A percentile compares a stretch with the other conserved stretches of the same genome.
These are phyloP conservation scores for Sminthurinus signatus DNA, from an alignment of 1,140 invertebrate genomes.

Conservation along the genomic window DNA sequence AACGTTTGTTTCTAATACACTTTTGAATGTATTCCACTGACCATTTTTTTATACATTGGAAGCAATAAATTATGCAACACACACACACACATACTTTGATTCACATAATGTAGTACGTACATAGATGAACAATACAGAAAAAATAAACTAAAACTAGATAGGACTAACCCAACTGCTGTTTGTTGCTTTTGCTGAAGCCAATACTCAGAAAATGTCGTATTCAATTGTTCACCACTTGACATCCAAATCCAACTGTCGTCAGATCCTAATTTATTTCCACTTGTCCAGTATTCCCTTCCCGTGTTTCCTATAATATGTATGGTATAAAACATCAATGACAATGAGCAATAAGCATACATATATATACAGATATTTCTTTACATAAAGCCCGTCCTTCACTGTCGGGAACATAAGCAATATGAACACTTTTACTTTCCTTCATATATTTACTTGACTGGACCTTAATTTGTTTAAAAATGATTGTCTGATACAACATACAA, in stretches of 20 bases:
- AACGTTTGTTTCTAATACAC: too few relatives aligned
- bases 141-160: constrained; percentile 1
- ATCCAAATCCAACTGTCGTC: constrained; percentile 77
- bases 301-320: not conserved
- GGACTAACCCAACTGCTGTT: constrained; percentile 16
- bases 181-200: constrained; percentile 28
- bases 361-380: too few relatives aligned
- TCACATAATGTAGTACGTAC: not conserved
- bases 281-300: constrained; percentile 70
- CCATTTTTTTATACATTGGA: too few relatives aligned
- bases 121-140: not conserved
- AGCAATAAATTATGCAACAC: too few relatives aligned
- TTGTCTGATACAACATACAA: too few relatives aligned
- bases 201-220: constrained; percentile 61
- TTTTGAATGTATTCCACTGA: too few relatives aligned
- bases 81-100: not conserved
- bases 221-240: constrained; percentile 78
- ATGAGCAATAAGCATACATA: too few relatives aligned
- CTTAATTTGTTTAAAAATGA: too few relatives aligned
- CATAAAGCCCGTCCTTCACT: too few relatives aligned
- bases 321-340: constrained; percentile 1
- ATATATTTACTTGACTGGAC: too few relatives aligned
- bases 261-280: constrained; percentile 75
- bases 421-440: too few relatives aligned
- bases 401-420: too few relatives aligned